Evolutionary conservation across 2,888 invertebrate genomes (phyloP), one percentile per base, ranked within the genome.

Genomic region (Cyaniris semiargus): DNA sequence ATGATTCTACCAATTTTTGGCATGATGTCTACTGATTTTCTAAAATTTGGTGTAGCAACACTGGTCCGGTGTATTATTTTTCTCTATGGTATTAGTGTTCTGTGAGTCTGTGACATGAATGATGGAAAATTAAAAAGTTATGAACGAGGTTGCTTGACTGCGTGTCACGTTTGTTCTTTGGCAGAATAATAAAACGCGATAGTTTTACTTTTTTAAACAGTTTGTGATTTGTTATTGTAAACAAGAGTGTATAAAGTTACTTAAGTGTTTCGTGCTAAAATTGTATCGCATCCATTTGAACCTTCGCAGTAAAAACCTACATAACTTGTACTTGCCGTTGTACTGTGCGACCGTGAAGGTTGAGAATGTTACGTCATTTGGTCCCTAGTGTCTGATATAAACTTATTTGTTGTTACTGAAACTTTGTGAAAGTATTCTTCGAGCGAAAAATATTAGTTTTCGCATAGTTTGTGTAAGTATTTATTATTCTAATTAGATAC

Each of bases 351-450:
- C 92, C 92, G 93, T 94, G 94, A 94, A 94, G 93, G 93, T 93
- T 94, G 92, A 93, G 92, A 91, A 90, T 93, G 94, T 94, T 94
- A 94, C 94, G 94, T 94, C 94, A 94, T 92, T 93, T 93, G 88
- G 88, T 87, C 87, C 89, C 87, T 89, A 88, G 89, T 92, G 90
- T 88, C 90, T 92, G 90, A 87, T 92, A 86, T 85, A 88, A 87
- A 91, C 87, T 84, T 86, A 87, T 84, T 85, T 89, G 88, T 86
- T 89, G 88, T 86, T 85, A 81, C 86, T 83, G 84, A 80, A 83
- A 85, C 83, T 84, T 85, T 84, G 84, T 79, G 79, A 77, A 85
- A 87, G 89, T 91, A 83, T 87, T 86, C 85, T 86, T 81, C 81
- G 81, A 80, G 82, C 80, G 83, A 84, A 86, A 83, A 84, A 85